Base-by-base conservation (phyloP, 1,140 invertebrate genomes). In the Hesperophylax magnus region DNA sequence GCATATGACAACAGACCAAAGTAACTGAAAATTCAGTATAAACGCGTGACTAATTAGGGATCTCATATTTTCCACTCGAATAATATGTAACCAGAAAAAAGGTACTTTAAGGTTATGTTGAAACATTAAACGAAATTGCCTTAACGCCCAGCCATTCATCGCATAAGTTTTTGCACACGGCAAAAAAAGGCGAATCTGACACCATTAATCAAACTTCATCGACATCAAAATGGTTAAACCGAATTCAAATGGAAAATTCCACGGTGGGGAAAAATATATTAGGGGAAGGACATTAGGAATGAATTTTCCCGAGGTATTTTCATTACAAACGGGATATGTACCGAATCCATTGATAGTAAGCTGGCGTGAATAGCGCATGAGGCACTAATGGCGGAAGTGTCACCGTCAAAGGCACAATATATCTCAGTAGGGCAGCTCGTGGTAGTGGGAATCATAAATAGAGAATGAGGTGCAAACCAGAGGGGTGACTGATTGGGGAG, bases 361-460 rank as follows among this genome's bases (percentile, higher is more conserved):
- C 53, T 75, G 24, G 72, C 72, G 72, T 75, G 72, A 58, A 75
- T 24, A 60, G 56, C 67, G 47, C 8, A 71, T 53, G 67, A 71
- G 67, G 11, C 34, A 5, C 15, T 22, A 34, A 20, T 71, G 34
- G 61, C 31, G 31, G 67, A 47, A 52, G n/a, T 27, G 39, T 71
- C 67, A 71, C 39, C 9, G 17, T 53, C 31, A 65, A 65, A 65
- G 61, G 27, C 63, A 67, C 63, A 67, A 67, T 27, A 67, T 24
- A 14, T 65, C 18, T 69, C 31, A 65, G 60, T 58, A 22, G 20
- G 20, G 18, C 18, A 22, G 18, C 11, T 18, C 58, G 7, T 61
- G 17, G 9, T 18, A 20, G 61, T 17, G 15, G 20, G 61, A 22
- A 9, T 31, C 24, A 31, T 65, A 31, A 65, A 65, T 65, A 71